These are phyloP conservation scores for Heliconius charithonia DNA, from an alignment of 2,888 invertebrate genomes.

Conservation along the genomic window DNA sequence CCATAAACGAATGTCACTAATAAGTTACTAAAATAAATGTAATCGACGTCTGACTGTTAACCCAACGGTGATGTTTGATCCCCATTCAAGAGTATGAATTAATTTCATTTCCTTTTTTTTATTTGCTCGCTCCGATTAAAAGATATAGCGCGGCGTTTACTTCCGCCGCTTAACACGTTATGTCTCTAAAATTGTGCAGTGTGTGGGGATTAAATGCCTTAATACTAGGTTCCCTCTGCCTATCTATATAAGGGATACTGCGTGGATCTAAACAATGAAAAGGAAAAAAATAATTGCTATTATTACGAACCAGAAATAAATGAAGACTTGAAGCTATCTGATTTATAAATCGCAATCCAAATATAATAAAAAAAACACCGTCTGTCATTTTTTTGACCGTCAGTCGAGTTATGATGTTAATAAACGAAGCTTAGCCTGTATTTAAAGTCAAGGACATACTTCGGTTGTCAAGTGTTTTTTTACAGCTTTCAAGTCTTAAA, in stretches of 20 bases:
- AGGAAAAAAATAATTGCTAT: too few relatives aligned
- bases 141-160: too few relatives aligned
- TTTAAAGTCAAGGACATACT: conserved; percentile 16
- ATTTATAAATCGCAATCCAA: not conserved
- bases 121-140: too few relatives aligned
- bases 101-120: not conserved
- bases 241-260: not conserved
- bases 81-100: not conserved
- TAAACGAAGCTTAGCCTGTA: not conserved
- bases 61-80: not conserved
- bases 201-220: too few relatives aligned
- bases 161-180: too few relatives aligned
- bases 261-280: too few relatives aligned
- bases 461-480: conserved; percentile 12
- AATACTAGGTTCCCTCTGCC: not conserved
- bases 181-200: too few relatives aligned
- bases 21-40: too few relatives aligned
- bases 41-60: not conserved
- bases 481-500: not conserved
- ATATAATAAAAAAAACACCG: not conserved
- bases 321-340: not conserved
- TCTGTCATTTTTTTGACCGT: not conserved
- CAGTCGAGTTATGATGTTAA: not conserved
- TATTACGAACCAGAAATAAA: too few relatives aligned
- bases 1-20: too few relatives aligned